These are phyloP conservation scores for Rosalia funebris DNA, from an alignment of 2,888 invertebrate species.

Conservation along the genomic window DNA sequence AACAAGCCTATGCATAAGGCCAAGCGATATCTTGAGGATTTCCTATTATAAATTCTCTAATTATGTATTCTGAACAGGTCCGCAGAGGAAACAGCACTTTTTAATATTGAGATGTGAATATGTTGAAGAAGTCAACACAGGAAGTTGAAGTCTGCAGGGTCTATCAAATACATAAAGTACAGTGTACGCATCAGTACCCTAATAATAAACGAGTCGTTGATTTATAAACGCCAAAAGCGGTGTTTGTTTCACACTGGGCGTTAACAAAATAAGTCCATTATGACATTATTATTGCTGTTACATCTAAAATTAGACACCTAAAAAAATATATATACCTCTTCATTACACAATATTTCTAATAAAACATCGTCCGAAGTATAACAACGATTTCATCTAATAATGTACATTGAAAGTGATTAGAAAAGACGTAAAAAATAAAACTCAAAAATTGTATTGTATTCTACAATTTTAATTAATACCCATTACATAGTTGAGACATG, in stretches of 20 bases:
- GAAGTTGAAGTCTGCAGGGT: conserved; percentile 51
- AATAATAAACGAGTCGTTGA: conserved; percentile 25
- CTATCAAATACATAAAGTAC: conserved; percentile 40
- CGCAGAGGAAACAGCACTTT: conserved; percentile 59
- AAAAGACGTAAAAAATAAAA: no score
- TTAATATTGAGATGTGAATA: conserved; percentile 51
- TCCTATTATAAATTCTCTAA: conserved; percentile 48
- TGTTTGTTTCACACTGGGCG: conserved; percentile 16
- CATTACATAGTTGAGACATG: no score
- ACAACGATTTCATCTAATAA: no score
- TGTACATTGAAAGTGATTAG: no score
- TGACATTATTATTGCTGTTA: background rate
- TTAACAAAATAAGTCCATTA: conserved; percentile 8
- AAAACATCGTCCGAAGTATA: no score
- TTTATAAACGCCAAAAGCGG: conserved; percentile 18
- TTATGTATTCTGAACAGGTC: conserved; percentile 58
- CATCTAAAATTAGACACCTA: no score
- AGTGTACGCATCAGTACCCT: conserved; percentile 17
- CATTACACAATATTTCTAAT: no score
- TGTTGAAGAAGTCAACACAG: conserved; percentile 48
- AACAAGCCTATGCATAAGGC: conserved; percentile 19
- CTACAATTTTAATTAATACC: no score
- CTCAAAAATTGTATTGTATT: no score
- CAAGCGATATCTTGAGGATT: conserved; percentile 31
- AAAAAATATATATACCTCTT: no score